phyloP scores from a whole-genome alignment of 2,888 invertebrate genomes.

The Drosophila nr. perissopoda region DNA sequence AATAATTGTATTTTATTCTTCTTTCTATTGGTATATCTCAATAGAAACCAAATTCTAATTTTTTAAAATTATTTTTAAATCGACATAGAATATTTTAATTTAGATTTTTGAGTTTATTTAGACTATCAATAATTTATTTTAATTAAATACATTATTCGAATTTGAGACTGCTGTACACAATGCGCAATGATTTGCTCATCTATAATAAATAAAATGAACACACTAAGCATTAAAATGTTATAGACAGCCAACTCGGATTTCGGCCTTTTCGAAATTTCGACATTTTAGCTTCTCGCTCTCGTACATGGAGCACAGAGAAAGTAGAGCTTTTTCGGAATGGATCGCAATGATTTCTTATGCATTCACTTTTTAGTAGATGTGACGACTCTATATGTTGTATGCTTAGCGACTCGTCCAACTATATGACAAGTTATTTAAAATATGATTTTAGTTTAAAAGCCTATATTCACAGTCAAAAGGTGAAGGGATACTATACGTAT shows the following conservation, averaged over 20 bases:
- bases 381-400: not conserved
- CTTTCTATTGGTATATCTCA: not conserved
- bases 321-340: not conserved
- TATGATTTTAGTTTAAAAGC: not conserved
- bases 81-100: not conserved
- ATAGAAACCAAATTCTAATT: not conserved
- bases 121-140: not conserved
- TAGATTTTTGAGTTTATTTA: not conserved
- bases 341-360: not conserved
- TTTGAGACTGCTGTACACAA: not conserved
- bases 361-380: not conserved
- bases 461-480: not conserved
- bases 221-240: not conserved
- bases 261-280: not conserved
- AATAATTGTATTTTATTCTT: not conserved
- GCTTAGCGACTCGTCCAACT: not conserved
- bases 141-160: not conserved
- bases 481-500: rapidly evolving
- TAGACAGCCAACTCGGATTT: not conserved
- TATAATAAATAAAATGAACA: not conserved
- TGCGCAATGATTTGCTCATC: not conserved
- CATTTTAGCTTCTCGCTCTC: not conserved
- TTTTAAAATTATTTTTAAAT: not conserved
- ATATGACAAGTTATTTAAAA: not conserved
- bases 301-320: not conserved